Conservation (phyloP, 2,888 invertebrate genomes). For the Leptopilina syphax region DNA sequence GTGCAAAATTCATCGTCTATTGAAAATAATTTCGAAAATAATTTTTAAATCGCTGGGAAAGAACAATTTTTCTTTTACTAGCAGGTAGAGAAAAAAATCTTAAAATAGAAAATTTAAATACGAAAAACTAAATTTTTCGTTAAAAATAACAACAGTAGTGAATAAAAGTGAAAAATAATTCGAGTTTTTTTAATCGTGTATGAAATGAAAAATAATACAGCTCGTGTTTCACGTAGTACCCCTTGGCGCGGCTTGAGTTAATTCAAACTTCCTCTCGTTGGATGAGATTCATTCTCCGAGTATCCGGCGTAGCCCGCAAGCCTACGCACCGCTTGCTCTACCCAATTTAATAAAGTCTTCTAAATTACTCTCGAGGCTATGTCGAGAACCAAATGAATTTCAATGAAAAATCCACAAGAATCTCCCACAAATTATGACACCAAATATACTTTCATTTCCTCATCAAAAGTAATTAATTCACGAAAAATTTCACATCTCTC, state of each 20-base stretch:
- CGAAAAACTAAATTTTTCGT: too few relatives aligned
- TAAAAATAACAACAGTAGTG: too few relatives aligned
- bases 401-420: slow-evolving; percentile 49
- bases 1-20: too few relatives aligned
- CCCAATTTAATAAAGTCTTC: slow-evolving; percentile 75
- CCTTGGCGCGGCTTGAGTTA: slow-evolving; percentile 66
- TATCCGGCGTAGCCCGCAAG: slow-evolving; percentile 67
- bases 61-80: not conserved
- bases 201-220: slow-evolving; percentile 27
- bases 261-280: slow-evolving; percentile 75
- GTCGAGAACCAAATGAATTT: slow-evolving; percentile 52
- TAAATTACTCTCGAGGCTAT: slow-evolving; percentile 65
- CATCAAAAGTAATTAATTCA: not conserved
- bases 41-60: not conserved
- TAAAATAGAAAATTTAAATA: too few relatives aligned
- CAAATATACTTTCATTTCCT: not conserved
- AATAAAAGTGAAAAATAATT: too few relatives aligned
- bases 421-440: slow-evolving; percentile 4
- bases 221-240: slow-evolving; percentile 22
- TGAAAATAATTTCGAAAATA: too few relatives aligned
- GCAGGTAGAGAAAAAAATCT: too few relatives aligned
- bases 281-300: slow-evolving; percentile 76
- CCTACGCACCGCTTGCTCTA: slow-evolving; percentile 75
- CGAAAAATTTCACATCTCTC: too few relatives aligned
- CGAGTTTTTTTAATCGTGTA: not conserved